phyloP scores from a whole-genome alignment of 2,888 invertebrate species.

The Biston betularia region DNA sequence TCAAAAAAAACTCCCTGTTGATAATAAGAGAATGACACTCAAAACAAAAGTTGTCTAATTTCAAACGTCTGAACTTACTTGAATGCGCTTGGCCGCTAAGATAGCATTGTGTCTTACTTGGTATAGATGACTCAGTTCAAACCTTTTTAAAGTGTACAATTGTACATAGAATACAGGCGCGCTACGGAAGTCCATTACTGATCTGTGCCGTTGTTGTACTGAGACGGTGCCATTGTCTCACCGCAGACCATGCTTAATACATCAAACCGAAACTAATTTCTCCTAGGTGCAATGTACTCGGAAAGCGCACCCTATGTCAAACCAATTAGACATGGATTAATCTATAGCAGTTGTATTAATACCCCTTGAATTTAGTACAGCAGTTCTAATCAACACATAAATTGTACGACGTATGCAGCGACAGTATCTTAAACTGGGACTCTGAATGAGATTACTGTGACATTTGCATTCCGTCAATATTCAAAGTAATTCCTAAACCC shows the following conservation, averaged over 20 bases:
- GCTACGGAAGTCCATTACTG: constrained; percentile 55
- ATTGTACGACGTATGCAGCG: constrained; percentile 31
- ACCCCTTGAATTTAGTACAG: constrained; percentile 27
- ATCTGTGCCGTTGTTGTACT: constrained; percentile 46
- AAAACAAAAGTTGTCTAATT: constrained; percentile 43
- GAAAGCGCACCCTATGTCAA: constrained; percentile 32
- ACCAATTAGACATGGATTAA: constrained; percentile 39
- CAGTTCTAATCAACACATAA: constrained; percentile 26
- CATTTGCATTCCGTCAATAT: constrained; percentile 71
- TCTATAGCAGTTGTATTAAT: constrained; percentile 28
- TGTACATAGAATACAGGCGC: constrained; percentile 40
- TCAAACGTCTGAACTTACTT: constrained; percentile 48
- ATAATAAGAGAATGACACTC: too few species aligned
- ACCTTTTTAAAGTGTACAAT: constrained; percentile 54
- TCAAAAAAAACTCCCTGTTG: too few species aligned
- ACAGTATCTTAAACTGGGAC: constrained; percentile 41
- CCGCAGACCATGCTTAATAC: constrained; percentile 50
- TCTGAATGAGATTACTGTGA: constrained; percentile 57
- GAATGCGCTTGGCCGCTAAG: constrained; percentile 51
- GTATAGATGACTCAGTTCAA: constrained; percentile 53
- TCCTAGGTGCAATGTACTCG: constrained; percentile 34
- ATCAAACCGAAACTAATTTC: constrained; percentile 42
- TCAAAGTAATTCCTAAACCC: constrained; percentile 47
- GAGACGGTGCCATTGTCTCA: constrained; percentile 51
- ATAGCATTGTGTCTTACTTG: constrained; percentile 41